Conservation (phyloP, 2,113 vertebrate species). For the Emberiza fucata region DNA sequence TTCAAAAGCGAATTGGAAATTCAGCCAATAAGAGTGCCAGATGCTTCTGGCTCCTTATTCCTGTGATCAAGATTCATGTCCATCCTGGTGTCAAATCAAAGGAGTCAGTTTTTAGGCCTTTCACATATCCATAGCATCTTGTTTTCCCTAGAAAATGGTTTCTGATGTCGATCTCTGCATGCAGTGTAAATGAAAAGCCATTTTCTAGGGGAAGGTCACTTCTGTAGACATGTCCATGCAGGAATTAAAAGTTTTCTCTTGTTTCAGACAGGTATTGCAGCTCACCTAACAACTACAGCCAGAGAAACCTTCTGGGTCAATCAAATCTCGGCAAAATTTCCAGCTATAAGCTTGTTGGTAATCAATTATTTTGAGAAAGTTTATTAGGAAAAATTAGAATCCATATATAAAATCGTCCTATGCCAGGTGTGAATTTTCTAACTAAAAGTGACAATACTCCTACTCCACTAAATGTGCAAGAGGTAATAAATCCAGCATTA, state of each 20-base stretch:
- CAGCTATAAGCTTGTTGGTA: background rate
- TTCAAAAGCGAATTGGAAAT: background rate
- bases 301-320: background rate
- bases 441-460: background rate
- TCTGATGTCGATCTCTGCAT: background rate
- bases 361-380: background rate
- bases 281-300: background rate
- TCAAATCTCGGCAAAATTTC: background rate
- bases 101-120: background rate
- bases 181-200: background rate
- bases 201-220: background rate
- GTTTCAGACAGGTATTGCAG: background rate
- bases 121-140: background rate
- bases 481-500: slow-evolving; percentile 49
- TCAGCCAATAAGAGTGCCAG: background rate
- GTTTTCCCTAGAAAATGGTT: background rate
- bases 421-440: background rate
- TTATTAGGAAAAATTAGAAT: background rate
- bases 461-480: background rate
- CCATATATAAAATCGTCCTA: background rate
- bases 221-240: background rate
- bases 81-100: background rate
- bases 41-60: background rate
- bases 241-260: background rate
- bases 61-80: background rate